Percentiles rank a stretch among this genome's conserved stretches.
Evolutionary conservation across 2,888 invertebrate genomes (phyloP).

Genomic region (Pachymerium ferrugineum): DNA sequence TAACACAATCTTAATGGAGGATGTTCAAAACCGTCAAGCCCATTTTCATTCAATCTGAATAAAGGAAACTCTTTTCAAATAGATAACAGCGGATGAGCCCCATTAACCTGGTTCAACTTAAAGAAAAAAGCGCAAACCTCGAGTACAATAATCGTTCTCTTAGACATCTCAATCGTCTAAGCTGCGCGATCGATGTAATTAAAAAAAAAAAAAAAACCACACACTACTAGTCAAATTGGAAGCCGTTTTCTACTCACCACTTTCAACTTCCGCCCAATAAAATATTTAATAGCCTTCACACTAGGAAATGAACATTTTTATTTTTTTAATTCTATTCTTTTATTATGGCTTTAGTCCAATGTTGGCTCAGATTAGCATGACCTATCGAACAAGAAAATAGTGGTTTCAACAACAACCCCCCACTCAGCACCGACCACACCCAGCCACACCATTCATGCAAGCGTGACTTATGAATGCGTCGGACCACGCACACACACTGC

Average conservation of each 20-base stretch:
- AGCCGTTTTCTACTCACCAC: not conserved
- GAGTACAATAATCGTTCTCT: not conserved
- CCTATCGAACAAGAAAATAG: conserved; percentile 23
- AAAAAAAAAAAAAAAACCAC: not conserved
- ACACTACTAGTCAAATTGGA: not conserved
- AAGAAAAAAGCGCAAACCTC: not conserved
- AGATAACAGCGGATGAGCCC: conserved; percentile 9
- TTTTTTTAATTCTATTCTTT: not conserved
- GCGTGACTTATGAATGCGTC: conserved; percentile 18
- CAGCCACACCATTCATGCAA: conserved; percentile 24
- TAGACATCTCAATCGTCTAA: not conserved
- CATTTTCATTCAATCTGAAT: not conserved
- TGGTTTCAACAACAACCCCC: conserved; percentile 4
- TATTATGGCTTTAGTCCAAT: not conserved
- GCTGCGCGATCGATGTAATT: not conserved
- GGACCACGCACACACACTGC: not conserved
- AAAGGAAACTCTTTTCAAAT: conserved; percentile 1
- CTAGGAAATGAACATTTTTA: not conserved
- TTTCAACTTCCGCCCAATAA: conserved; percentile 7
- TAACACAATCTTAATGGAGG: not conserved
- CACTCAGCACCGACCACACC: conserved; percentile 23
- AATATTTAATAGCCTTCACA: not conserved
- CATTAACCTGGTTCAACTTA: conserved; percentile 1
- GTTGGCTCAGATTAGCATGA: not conserved
- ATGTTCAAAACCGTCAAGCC: not conserved